These are phyloP conservation scores for Cosmia trapezina DNA, from an alignment of 2,888 invertebrate genomes.

Conservation along the genomic window DNA sequence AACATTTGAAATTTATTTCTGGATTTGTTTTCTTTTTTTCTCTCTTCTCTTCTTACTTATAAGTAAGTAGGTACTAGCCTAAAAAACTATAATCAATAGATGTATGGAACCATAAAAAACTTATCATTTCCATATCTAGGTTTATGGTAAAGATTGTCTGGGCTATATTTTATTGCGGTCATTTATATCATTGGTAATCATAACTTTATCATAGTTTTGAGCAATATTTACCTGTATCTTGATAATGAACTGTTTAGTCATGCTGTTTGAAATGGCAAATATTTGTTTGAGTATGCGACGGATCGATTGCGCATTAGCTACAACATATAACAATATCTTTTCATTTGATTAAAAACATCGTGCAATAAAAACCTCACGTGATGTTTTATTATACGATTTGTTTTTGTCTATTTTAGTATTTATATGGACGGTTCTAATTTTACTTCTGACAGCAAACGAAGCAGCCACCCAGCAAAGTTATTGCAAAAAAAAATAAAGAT, in stretches of 20 bases:
- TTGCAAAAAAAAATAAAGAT: too few relatives aligned
- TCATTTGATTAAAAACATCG: not conserved
- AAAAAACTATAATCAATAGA: too few relatives aligned
- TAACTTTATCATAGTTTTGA: slow-evolving; percentile 37
- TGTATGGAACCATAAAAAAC: too few relatives aligned
- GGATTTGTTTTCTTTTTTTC: too few relatives aligned
- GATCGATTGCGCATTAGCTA: not conserved
- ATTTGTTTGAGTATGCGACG: not conserved
- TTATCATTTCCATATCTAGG: slow-evolving; percentile 29
- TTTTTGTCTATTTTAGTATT: too few relatives aligned
- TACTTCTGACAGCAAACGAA: too few relatives aligned
- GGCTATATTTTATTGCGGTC: slow-evolving; percentile 40
- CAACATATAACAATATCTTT: not conserved
- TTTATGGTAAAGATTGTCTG: slow-evolving; percentile 30
- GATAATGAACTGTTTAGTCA: slow-evolving; percentile 6
- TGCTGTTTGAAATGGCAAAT: not conserved
- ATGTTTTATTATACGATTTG: too few relatives aligned
- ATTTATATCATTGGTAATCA: slow-evolving; percentile 23
- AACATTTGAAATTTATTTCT: too few relatives aligned
- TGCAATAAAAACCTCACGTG: not conserved
- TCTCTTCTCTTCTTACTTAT: too few relatives aligned
- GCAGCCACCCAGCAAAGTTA: too few relatives aligned
- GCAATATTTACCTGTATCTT: slow-evolving; percentile 27
- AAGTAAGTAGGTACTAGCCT: too few relatives aligned
- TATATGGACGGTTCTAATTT: too few relatives aligned